Conservation (phyloP, 2,888 invertebrate genomes). For the Pandemis corylana region DNA sequence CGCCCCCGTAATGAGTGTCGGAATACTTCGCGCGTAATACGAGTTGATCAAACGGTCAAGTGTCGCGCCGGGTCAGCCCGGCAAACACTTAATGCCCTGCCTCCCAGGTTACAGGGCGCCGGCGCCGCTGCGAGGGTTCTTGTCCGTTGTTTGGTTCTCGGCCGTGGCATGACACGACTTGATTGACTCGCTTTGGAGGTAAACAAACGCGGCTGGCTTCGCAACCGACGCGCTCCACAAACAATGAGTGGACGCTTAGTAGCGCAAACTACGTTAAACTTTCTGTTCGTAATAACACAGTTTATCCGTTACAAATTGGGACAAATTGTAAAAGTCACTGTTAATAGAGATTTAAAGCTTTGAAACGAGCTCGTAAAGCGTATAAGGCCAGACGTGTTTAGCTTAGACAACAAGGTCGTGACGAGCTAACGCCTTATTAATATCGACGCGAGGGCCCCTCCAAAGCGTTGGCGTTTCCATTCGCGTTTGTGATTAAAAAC, state of each 20-base stretch:
- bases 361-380: background rate
- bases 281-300: background rate
- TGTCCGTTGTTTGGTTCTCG: background rate
- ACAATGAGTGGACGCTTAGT: background rate
- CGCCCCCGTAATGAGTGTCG: conserved; percentile 10
- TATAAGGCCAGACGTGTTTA: background rate
- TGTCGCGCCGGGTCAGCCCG: background rate
- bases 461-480: background rate
- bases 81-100: background rate
- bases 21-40: conserved; percentile 34
- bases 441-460: background rate
- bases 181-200: conserved; percentile 21
- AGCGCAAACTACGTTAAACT: background rate
- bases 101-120: background rate
- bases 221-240: background rate
- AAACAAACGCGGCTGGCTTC: conserved; percentile 11
- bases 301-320: background rate
- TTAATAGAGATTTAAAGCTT: background rate
- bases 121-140: background rate
- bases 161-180: conserved; percentile 10
- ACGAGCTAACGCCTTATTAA: background rate
- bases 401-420: background rate
- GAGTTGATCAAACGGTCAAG: conserved; percentile 31
- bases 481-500: background rate
- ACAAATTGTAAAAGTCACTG: background rate